phyloP scores from a whole-genome alignment of 1,140 invertebrate species.

The Cecropterus lyciades region DNA sequence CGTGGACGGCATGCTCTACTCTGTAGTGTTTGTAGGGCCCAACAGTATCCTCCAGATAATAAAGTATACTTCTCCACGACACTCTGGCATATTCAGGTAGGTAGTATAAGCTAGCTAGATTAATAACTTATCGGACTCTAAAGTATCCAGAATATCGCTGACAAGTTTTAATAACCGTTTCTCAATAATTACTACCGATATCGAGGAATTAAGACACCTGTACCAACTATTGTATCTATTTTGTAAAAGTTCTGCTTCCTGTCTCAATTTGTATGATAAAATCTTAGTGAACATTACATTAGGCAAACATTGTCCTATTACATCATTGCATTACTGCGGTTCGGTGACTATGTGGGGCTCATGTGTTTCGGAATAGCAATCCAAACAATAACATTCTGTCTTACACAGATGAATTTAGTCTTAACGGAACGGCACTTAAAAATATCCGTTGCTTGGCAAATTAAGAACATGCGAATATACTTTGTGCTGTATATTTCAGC shows the following conservation, averaged over 20 bases:
- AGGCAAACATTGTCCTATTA: conserved; percentile 15
- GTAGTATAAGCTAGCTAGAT: no score
- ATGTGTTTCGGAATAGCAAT: conserved; percentile 59
- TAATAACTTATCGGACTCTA: no score
- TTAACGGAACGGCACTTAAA: conserved; percentile 6
- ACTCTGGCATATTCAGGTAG: no score
- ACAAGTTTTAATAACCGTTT: no score
- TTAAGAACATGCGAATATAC: not conserved
- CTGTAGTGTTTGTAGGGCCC: no score
- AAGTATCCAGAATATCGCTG: no score
- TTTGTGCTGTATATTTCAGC: no score
- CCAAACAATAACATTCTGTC: conserved; percentile 42
- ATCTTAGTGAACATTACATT: conserved; percentile 13
- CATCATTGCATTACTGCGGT: conserved; percentile 41
- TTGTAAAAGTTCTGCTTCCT: not conserved
- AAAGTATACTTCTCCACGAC: no score
- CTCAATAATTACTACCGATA: no score
- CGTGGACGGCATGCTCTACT: no score
- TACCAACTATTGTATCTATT: not conserved
- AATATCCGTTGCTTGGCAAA: conserved; percentile 15
- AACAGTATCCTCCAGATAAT: no score
- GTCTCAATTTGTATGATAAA: not conserved
- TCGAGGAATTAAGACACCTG: no score
- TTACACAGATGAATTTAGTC: conserved; percentile 29
- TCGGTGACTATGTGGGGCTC: conserved; percentile 61